phyloP scores from a whole-genome alignment of 1,140 invertebrate species.

The Formica exsecta region DNA sequence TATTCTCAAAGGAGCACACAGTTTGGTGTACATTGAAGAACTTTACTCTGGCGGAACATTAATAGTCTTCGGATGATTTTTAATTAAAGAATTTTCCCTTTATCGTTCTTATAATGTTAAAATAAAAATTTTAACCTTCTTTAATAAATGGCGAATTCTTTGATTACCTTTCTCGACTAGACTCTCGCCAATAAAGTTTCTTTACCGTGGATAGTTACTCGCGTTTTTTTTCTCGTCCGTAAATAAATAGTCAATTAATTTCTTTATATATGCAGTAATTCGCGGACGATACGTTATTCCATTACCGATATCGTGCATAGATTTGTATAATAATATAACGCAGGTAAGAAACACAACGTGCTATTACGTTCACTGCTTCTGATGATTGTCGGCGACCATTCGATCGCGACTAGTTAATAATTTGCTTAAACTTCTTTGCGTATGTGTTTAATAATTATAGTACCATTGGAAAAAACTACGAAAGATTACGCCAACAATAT shows the following conservation, averaged over 20 bases:
- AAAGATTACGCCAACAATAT: constrained; percentile 24
- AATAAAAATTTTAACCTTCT: constrained; percentile 14
- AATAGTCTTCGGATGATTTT: neutral
- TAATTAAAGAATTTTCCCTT: neutral
- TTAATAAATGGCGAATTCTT: neutral
- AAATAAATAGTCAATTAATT: constrained; percentile 30
- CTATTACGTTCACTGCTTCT: constrained; percentile 61
- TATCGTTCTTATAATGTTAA: neutral
- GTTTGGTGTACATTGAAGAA: constrained; percentile 10
- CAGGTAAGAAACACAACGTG: constrained; percentile 31
- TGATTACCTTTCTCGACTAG: neutral
- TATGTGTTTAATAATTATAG: constrained; percentile 35
- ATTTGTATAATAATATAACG: constrained; percentile 13
- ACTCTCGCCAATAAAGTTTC: constrained; percentile 24
- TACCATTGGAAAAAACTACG: constrained; percentile 43
- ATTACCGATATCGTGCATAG: constrained; percentile 34
- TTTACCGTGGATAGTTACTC: neutral
- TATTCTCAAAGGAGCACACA: neutral
- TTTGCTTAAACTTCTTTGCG: neutral
- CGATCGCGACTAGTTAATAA: constrained; percentile 37
- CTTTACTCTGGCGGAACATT: constrained; percentile 16
- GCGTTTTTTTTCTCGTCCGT: neutral
- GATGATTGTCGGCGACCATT: constrained; percentile 56
- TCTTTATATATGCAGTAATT: neutral
- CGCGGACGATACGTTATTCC: neutral